These are phyloP conservation scores for Carapus acus DNA, from an alignment of 2,797 vertebrate genomes.

Conservation along the genomic window DNA sequence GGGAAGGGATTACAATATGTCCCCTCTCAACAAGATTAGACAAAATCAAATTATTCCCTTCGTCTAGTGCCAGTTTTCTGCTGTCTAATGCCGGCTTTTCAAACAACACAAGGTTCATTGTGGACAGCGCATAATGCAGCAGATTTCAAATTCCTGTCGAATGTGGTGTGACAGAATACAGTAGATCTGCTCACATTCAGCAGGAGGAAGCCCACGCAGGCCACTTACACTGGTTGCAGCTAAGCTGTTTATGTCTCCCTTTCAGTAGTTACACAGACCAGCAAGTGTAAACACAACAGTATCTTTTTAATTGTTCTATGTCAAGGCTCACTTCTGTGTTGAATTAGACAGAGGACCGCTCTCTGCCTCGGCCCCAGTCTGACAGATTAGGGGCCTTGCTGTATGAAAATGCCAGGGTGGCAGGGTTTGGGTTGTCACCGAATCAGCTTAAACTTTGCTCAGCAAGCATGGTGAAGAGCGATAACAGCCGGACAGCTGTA, in stretches of 20 bases:
- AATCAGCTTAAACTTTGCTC: constrained; percentile 83
- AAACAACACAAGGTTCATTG: constrained; percentile 73
- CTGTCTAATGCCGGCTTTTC: constrained; percentile 75
- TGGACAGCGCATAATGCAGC: constrained; percentile 62
- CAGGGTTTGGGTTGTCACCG: constrained; percentile 70
- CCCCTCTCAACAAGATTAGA: constrained; percentile 70
- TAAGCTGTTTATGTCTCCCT: constrained; percentile 78
- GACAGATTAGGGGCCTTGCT: constrained; percentile 72
- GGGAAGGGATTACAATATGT: constrained; percentile 67
- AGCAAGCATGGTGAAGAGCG: constrained; percentile 68
- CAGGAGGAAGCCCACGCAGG: constrained; percentile 54
- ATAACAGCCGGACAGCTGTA: constrained; percentile 73
- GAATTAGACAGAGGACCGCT: constrained; percentile 67
- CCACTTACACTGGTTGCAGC: constrained; percentile 69
- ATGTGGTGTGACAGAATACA: constrained; percentile 65
- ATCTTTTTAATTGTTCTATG: constrained; percentile 79
- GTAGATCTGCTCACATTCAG: constrained; percentile 54
- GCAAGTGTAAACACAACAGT: constrained; percentile 77
- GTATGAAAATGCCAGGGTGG: constrained; percentile 65
- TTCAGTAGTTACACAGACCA: constrained; percentile 76
- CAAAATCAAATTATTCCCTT: constrained; percentile 75
- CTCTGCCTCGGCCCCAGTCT: constrained; percentile 57
- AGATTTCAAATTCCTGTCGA: constrained; percentile 75
- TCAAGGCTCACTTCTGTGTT: constrained; percentile 69
- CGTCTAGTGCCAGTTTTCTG: constrained; percentile 66